Evolutionary conservation across 2,797 vertebrate species (phyloP).

Genomic region (Sparus aurata): DNA sequence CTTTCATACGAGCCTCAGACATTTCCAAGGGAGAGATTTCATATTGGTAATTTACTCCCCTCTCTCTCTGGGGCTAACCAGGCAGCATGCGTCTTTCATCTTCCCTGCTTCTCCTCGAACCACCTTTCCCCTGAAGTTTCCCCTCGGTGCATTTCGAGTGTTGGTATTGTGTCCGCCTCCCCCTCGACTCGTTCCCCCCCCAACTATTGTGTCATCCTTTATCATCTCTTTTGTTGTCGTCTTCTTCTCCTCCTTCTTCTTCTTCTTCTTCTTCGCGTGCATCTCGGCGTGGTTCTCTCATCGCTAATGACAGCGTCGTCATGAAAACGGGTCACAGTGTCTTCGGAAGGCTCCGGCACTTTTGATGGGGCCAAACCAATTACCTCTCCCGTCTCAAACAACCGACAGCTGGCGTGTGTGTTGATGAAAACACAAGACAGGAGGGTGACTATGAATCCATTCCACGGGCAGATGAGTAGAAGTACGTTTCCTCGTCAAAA

Average conservation of each 20-base stretch:
- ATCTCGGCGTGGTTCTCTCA: constrained; percentile 38
- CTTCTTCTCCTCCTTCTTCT: neutral
- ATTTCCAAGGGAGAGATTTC: constrained; percentile 56
- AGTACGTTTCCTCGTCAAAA: constrained; percentile 54
- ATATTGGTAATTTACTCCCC: constrained; percentile 50
- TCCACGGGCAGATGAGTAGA: constrained; percentile 63
- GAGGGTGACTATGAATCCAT: constrained; percentile 50
- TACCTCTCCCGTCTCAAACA: constrained; percentile 58
- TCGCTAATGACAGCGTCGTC: constrained; percentile 43
- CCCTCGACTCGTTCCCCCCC: constrained; percentile 16
- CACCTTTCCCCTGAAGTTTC: constrained; percentile 46
- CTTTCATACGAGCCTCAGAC: constrained; percentile 56
- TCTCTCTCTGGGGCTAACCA: constrained; percentile 27
- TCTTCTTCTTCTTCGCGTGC: constrained; percentile 15
- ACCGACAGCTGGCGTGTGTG: constrained; percentile 60
- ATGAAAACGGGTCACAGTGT: constrained; percentile 57
- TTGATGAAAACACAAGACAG: constrained; percentile 48
- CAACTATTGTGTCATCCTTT: constrained; percentile 28
- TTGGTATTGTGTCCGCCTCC: constrained; percentile 35
- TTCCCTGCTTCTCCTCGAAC: constrained; percentile 46
- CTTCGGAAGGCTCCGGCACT: constrained; percentile 36
- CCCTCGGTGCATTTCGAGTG: constrained; percentile 19
- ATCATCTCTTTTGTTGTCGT: neutral
- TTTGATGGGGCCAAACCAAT: constrained; percentile 64
- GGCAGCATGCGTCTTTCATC: constrained; percentile 61